Base-by-base conservation (phyloP, 1,140 invertebrate genomes). In the Orchesella cincta region DNA sequence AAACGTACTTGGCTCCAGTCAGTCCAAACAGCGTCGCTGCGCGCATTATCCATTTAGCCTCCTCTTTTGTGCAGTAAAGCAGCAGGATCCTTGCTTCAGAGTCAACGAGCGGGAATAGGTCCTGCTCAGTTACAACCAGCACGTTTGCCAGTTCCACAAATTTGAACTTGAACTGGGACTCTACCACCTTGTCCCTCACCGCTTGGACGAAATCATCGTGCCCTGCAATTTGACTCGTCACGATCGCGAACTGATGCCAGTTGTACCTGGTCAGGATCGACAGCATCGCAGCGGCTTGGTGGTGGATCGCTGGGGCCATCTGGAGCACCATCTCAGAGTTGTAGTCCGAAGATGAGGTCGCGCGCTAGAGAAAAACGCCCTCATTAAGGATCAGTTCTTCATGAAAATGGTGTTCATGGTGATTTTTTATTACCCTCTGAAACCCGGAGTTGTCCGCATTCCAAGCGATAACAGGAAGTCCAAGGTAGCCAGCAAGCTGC, bases 161-260 rank as follows among this genome's bases (percentile, higher is more conserved):
- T n/a, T n/a, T n/a, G 86, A 95, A 95, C 76, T 93, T 91, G 83
- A 94, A 92, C 86, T 92, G 91, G 87, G 93, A 91, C 76, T 92
- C 91, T 51, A 91, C 91, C 51, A 95, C 93, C 78, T 93, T 87
- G 84, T 96, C 94, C 51, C 95, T 86, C 28, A 98, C 92, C 23
- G 94, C 94, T 85, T 96, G 93, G 77, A 97, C 93, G 84, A 98
- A 98, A 85, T 98, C 94, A 82, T 95, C 93, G 85, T 97, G 94
- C 0, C 96, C 96, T 23, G 94, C 94, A 64, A 97, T 95, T 83
- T 94, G 91, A 62, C 93, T 94, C n/a, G 93, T 94, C 39, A 77
- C 51, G 33, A 74, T 74, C 5, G 52, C 52, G 28, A 74, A 77
- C 26, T 95, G 93, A 84, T 96, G 94, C 96, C 96, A 98, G 84